Base-by-base conservation (phyloP, 2,797 vertebrate species). In the Rhinophrynus dorsalis region DNA sequence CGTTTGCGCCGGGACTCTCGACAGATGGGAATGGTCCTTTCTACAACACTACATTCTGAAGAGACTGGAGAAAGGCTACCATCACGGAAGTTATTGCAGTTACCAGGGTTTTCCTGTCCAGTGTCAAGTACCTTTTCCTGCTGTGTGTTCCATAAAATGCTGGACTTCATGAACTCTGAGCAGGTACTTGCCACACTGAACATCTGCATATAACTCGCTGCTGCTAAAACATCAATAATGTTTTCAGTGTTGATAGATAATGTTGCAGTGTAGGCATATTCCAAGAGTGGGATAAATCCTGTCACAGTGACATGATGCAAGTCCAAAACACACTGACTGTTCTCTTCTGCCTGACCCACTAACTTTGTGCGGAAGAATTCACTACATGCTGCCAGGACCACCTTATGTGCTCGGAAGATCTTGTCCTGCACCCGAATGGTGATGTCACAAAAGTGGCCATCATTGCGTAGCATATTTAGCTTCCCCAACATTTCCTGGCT, bases 161-260 rank as follows among this genome's bases (percentile, higher is more conserved):
- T 99, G 51, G 97, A 99, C 80, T 99, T 99, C 97, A 98, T 99
- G 84, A 99, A 99, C 60, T 99, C 96, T 0, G 97, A 99, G 85
- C 97, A 98, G 0, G 96, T 98, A 79, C 96, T 99, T 2, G 97
- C 97, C 70, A 99, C 97, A 0, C 95, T 92, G 71, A 99, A 99
- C 97, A 99, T 94, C 77, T 94, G 93, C 92, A 94, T 99, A 80
- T 99, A 99, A 79, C 97, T 99, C 32, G 97, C 97, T 1, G 97
- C 97, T 0, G 97, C 97, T 68, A 99, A 82, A 26, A 99, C 97
- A 2, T 99, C 97, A 1, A 99, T 99, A 76, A 99, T 99, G 74
- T 98, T 99, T 79, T 99, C 97, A 0, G 96, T 99, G 81, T 96
- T 99, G 70, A 99, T 97, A 58, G 97, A 96, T 1, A 99, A 91